Base-by-base conservation (phyloP, 2,888 invertebrate species). In the Nymphalis c-album region DNA sequence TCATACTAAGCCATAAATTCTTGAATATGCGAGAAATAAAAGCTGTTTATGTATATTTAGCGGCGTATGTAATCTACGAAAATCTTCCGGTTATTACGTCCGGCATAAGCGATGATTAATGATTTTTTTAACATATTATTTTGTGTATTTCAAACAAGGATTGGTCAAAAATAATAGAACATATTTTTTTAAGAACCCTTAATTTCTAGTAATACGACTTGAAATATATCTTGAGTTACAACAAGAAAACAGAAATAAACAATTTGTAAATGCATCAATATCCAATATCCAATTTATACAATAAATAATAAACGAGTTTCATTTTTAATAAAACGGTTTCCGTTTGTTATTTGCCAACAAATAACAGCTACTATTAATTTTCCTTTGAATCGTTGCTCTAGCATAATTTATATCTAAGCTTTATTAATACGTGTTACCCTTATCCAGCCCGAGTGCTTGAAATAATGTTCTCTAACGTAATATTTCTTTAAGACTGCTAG, bases 351-450 rank as follows among this genome's bases (percentile, higher is more conserved):
- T 53, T 55, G 55, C 46, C 53, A 61, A 57, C 64, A 58, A 64
- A 58, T 57, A 61, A 68, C 58, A 58, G 58, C 61, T 60, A 59
- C 64, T 62, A 64, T 64, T 57, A 68, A 68, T 61, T 64, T 68
- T 62, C 67, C 55, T 61, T 67, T 64, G 67, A 67, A 64, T 61
- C 48, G 20, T 60, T 58, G 60, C 60, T 69, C 57, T 57, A 60
- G 55, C 53, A 61, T 62, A 65, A 71, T 67, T 69, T 69, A 66
- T 70, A 62, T 66, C 67, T 66, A 60, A 63, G 66, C 61, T 66
- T 69, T 69, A 70, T 67, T 70, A 72, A 68, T 70, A 67, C 70
- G 64, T 68, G 66, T 66, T 64, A 47, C 68, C 48, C 62, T 68
- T 72, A 70, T 70, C 68, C 66, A 63, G 61, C 58, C 55, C 67